phyloP scores from a whole-genome alignment of 2,888 invertebrate species.

The Zelleria hepariella region DNA sequence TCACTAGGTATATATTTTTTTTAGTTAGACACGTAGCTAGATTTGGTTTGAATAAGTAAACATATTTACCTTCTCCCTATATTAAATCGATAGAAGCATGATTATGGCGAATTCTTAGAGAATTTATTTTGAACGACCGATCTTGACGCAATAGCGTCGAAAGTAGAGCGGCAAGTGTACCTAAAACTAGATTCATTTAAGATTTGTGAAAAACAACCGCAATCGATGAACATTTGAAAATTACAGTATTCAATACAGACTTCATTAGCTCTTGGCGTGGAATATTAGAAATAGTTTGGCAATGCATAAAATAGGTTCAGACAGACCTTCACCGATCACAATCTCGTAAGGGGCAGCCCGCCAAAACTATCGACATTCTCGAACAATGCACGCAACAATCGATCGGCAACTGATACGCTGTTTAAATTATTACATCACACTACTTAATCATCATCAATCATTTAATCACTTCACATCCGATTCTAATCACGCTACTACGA shows the following conservation, averaged over 20 bases:
- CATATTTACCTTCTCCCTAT: too few relatives aligned
- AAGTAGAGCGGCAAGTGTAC: too few relatives aligned
- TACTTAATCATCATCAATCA: not conserved
- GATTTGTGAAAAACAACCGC: too few relatives aligned
- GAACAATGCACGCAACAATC: too few relatives aligned
- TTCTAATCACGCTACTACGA: not conserved
- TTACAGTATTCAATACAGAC: not conserved
- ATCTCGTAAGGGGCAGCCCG: slow-evolving; percentile 32
- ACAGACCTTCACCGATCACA: slow-evolving; percentile 32
- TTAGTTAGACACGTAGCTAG: too few relatives aligned
- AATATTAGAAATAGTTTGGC: slow-evolving; percentile 46
- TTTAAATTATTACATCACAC: not conserved
- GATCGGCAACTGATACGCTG: not conserved
- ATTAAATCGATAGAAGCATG: too few relatives aligned
- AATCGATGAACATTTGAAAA: slow-evolving; percentile 10
- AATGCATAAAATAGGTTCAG: slow-evolving; percentile 26
- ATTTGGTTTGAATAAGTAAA: too few relatives aligned
- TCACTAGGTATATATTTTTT: too few relatives aligned
- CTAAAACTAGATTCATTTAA: too few relatives aligned
- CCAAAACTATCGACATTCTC: slow-evolving; percentile 29
- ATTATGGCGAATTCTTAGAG: too few relatives aligned
- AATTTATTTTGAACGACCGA: too few relatives aligned
- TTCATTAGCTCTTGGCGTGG: not conserved
- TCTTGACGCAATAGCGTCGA: too few relatives aligned
- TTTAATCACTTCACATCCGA: not conserved